Evolutionary conservation across 2,888 invertebrate species (phyloP), one percentile per base, ranked within the genome.

Genomic region (Oscheius sp.): DNA sequence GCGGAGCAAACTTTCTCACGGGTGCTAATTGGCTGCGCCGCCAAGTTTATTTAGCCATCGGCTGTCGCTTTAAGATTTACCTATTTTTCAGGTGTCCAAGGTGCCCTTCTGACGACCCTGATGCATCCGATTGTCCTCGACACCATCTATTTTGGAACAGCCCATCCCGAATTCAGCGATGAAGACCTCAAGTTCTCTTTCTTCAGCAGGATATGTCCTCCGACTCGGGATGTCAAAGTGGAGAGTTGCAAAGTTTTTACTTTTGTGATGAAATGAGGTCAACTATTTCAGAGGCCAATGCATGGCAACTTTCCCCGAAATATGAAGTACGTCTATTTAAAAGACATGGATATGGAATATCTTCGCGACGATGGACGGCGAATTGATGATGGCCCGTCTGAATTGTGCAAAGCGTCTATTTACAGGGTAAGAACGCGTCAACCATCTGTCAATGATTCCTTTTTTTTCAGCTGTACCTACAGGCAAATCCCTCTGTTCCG

Each of bases 51-150:
- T 61, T 41, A 18, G 61, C 35, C 58, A 3, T 18, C 27, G 29
- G n/a, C 27, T 58, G 58, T 43, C 66, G 21, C 66, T 35, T 16
- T 29, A 16, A 2, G 27, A 52, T 25, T 18, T 52, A 23, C 3
- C 49, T 45, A 45, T 6, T 18, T 69, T 70, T 63, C 64, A 74
- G 74, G 81, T 61, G 56, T 79, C 21, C 81, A 81, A 46, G 81
- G 81, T n/a, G 79, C 77, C 13, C 77, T 81, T 18, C 73, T 81
- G 21, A 77, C 81, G 6, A 76, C 73, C 16, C 3, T 79, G 6
- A 23, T 81, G 13, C 69, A 81, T 5, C 77, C 81, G 18, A 61
- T 81, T 9, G 52, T 71, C 45, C 45, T 75, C 58, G 27, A 49
- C 1, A 16, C 45, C 6, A 72, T 78, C 21, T 78, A 68, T 69